These are phyloP conservation scores for Rousettus leschenaultii DNA, from an alignment of 2,113 vertebrate genomes.

Conservation along the genomic window DNA sequence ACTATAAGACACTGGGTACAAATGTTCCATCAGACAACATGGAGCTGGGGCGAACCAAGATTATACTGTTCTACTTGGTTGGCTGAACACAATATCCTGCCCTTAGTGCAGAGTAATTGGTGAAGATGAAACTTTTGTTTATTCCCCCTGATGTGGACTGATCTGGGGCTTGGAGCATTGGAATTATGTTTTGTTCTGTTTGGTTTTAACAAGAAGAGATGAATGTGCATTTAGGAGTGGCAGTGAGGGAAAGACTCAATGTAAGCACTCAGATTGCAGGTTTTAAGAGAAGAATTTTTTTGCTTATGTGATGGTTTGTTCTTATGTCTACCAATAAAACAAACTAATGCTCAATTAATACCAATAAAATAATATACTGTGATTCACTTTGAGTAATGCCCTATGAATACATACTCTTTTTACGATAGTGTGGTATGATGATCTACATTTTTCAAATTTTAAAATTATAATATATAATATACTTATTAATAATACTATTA, in stretches of 20 bases:
- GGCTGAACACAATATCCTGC: not conserved
- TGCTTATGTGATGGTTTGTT: not conserved
- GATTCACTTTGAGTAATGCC: not conserved
- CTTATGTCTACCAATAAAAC: not conserved
- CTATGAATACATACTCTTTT: not conserved
- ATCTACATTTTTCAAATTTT: constrained; percentile 6
- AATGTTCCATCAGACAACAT: too few species aligned
- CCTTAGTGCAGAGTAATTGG: too few species aligned
- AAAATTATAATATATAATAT: not conserved
- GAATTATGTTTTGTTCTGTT: not conserved
- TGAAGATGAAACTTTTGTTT: not conserved
- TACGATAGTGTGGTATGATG: not conserved
- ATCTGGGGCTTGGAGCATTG: not conserved
- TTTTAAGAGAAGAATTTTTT: not conserved
- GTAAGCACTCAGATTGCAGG: not conserved
- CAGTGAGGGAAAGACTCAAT: not conserved
- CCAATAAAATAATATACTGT: not conserved
- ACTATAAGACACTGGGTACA: fast-evolving
- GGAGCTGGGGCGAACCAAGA: not conserved
- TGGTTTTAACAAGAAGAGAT: not conserved
- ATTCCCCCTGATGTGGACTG: not conserved
- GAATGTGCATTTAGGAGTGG: not conserved
- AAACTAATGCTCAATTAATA: not conserved
- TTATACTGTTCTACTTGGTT: not conserved
- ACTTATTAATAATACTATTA: constrained; percentile 25